Percentiles rank a stretch among this genome's conserved stretches.
phyloP scores from a whole-genome alignment of 2,888 invertebrate genomes.

The Thelaira solivaga region DNA sequence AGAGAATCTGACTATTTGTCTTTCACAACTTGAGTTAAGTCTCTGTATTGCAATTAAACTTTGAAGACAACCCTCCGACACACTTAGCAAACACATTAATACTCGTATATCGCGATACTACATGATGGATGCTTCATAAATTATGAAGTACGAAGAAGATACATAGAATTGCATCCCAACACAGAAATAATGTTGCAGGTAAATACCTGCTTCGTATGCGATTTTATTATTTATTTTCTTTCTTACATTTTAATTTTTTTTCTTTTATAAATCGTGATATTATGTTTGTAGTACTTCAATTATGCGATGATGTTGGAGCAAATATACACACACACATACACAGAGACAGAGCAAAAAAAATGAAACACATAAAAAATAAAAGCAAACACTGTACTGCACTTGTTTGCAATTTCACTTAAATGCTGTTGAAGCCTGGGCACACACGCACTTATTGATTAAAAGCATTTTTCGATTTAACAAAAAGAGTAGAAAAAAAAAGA shows the following conservation, averaged over 20 bases:
- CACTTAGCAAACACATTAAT: background rate
- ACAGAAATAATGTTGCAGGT: no score
- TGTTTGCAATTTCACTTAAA: constrained; percentile 62
- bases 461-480: constrained; percentile 57
- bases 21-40: no score
- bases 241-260: constrained; percentile 2
- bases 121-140: constrained; percentile 62
- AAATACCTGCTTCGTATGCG: constrained; percentile 32
- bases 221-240: constrained; percentile 44
- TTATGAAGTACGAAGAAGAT: constrained; percentile 63
- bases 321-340: background rate
- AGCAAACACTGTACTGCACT: constrained; percentile 49
- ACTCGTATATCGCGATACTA: constrained; percentile 12
- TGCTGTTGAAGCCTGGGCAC: constrained; percentile 58
- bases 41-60: background rate
- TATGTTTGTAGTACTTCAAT: constrained; percentile 41
- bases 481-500: no score
- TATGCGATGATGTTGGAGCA: constrained; percentile 17
- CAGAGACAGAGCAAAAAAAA: background rate
- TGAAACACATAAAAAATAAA: background rate
- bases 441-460: constrained; percentile 63
- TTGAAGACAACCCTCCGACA: constrained; percentile 3
- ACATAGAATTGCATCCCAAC: constrained; percentile 56
- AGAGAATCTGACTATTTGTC: no score
- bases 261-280: constrained; percentile 51